These are phyloP conservation scores for Talpa occidentalis DNA, from an alignment of 2,113 vertebrate species.

Conservation along the genomic window DNA sequence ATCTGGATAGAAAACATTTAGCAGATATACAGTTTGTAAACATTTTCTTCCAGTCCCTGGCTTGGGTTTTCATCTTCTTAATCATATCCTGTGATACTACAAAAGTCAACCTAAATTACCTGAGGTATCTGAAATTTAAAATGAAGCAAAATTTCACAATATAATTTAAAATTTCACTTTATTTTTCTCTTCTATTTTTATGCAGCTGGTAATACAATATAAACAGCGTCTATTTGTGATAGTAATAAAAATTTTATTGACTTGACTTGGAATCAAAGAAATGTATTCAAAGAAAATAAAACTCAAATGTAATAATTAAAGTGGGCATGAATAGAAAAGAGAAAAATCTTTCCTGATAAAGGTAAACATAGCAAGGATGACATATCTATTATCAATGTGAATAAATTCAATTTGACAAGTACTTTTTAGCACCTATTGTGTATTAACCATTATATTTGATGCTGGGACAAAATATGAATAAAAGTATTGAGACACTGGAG, in stretches of 20 bases:
- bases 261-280: neutral
- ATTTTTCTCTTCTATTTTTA: neutral
- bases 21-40: neutral
- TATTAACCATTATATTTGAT: constrained; percentile 1
- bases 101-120: neutral
- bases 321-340: neutral
- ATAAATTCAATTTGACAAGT: neutral
- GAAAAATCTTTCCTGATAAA: neutral
- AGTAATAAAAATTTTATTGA: constrained; percentile 1
- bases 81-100: neutral
- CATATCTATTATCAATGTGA: neutral
- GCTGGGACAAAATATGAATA: neutral
- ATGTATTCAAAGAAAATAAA: neutral
- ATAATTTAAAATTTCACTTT: neutral
- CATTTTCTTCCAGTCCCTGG: neutral
- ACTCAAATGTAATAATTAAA: neutral
- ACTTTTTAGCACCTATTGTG: neutral
- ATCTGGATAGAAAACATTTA: neutral
- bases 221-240: neutral
- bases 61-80: neutral
- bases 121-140: constrained; percentile 11
- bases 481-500: neutral
- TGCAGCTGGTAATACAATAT: neutral
- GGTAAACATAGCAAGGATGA: neutral
- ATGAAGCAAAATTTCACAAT: neutral